Percentiles rank a stretch among this genome's conserved stretches.
phyloP scores from a whole-genome alignment of 2,888 invertebrate species.

The Taphrorychus bicolor region DNA sequence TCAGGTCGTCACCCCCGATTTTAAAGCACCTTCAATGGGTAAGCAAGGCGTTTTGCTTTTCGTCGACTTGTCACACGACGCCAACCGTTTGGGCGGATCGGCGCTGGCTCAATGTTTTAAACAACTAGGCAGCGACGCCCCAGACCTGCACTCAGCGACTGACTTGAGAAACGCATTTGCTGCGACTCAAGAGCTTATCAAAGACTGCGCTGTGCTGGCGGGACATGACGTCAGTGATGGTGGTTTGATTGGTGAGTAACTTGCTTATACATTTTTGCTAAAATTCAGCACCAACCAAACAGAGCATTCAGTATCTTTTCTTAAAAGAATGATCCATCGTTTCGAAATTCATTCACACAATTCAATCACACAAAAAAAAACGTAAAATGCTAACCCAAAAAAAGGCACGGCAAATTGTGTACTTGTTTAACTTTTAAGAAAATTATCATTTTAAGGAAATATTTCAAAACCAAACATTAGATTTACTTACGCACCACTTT shows the following conservation, averaged over 20 bases:
- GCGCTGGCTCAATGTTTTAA: conserved; percentile 90
- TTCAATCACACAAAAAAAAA: too few species aligned
- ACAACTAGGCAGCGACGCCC: conserved; percentile 71
- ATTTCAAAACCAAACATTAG: too few species aligned
- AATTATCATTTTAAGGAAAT: too few species aligned
- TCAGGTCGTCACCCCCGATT: conserved; percentile 84
- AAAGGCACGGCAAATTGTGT: too few species aligned
- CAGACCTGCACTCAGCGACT: conserved; percentile 79
- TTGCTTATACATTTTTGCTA: background rate
- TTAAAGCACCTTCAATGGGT: conserved; percentile 72
- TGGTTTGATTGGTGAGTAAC: conserved; percentile 70
- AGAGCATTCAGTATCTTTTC: too few species aligned
- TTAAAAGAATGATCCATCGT: too few species aligned
- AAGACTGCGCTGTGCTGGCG: conserved; percentile 73
- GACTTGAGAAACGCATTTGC: conserved; percentile 79
- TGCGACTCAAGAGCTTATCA: conserved; percentile 83
- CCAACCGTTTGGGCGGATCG: conserved; percentile 87
- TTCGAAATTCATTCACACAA: too few species aligned
- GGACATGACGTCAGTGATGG: conserved; percentile 99
- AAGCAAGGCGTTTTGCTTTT: conserved; percentile 74
- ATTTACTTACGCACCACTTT: too few species aligned
- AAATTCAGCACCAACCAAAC: background rate
- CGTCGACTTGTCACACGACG: conserved; percentile 77
- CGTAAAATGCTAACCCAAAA: too few species aligned
- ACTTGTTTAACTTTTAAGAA: too few species aligned